phyloP scores from a whole-genome alignment of 1,140 invertebrate genomes.

The Drosophila bocqueti region DNA sequence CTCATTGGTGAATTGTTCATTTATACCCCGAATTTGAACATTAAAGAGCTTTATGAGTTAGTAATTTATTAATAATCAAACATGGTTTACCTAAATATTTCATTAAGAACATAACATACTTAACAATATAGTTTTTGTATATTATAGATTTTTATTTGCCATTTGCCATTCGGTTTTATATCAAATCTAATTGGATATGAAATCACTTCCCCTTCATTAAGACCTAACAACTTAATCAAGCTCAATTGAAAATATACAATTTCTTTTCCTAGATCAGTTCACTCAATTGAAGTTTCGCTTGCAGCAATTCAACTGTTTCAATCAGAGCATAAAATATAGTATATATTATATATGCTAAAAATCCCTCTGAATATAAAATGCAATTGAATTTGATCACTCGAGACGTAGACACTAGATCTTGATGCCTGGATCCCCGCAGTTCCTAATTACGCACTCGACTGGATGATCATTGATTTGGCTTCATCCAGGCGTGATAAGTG shows the following conservation, averaged over 20 bases:
- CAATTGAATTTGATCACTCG: neutral
- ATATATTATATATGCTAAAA: neutral
- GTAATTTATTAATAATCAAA: neutral
- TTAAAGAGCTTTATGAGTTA: neutral
- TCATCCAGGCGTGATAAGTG: conserved; percentile 22
- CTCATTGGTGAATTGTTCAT: neutral
- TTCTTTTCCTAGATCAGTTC: conserved; percentile 2
- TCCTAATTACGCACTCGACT: conserved; percentile 34
- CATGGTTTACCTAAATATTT: neutral
- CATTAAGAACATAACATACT: neutral
- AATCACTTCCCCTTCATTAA: conserved; percentile 5
- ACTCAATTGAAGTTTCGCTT: neutral
- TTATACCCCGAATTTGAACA: no score
- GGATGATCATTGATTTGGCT: conserved; percentile 12
- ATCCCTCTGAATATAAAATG: neutral
- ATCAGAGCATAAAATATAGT: neutral
- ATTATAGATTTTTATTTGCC: neutral
- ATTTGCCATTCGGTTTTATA: neutral
- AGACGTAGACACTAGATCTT: conserved; percentile 1
- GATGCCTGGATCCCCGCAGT: neutral
- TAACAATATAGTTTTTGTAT: neutral
- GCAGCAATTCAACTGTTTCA: neutral
- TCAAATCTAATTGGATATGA: neutral
- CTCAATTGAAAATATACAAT: conserved; percentile 13
- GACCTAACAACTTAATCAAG: conserved; percentile 1